Evolutionary conservation across 2,888 invertebrate genomes (phyloP), one percentile per base, ranked within the genome.

Genomic region (Drosophila prolongata): DNA sequence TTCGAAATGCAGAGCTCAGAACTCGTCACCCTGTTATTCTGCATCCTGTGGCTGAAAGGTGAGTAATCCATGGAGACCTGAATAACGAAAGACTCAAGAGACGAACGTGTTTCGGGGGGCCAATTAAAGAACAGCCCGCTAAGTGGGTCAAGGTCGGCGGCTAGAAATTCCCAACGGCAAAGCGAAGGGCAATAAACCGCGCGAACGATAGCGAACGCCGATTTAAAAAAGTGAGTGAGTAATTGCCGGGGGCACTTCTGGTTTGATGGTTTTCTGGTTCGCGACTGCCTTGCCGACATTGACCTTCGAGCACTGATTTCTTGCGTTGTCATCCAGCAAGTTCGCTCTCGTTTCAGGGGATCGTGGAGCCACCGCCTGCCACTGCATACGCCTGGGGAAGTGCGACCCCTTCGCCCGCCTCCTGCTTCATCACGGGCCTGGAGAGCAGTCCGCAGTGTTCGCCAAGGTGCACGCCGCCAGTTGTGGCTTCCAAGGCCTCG

Each of bases 361-460:
- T 47, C 43, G 42, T 43, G 34, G 55, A 14, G 64, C 64, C 30
- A 14, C 35, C 11, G 64, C 52, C 54, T 92, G 92, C 57, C 82
- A 89, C 44, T 92, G 92, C 57, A 77, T 91, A 6, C 87, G 84
- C 27, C 61, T 91, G 3, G 85, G 81, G 73, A 84, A 90, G 53
- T 92, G 92, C 56, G 65, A 71, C 14, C 59, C 76, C 24, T 87
- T 91, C 44, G 79, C 78, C 1, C 78, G 56, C 4, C 72, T 87
- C 1, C 75, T 90, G 67, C 74, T 81, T 9, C 78, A 80, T 60
- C 89, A 83, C 10, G 61, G 61, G 14, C 60, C 62, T 1, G 77
- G 87, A 11, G 75, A 89, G 35, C 78, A 82, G 35, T 70, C 65
- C 6, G 79, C 70, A 8, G 64, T 91, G 1, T 82, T 81, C 35